phyloP scores from a whole-genome alignment of 1,140 invertebrate species.

The Drosophila azteca region DNA sequence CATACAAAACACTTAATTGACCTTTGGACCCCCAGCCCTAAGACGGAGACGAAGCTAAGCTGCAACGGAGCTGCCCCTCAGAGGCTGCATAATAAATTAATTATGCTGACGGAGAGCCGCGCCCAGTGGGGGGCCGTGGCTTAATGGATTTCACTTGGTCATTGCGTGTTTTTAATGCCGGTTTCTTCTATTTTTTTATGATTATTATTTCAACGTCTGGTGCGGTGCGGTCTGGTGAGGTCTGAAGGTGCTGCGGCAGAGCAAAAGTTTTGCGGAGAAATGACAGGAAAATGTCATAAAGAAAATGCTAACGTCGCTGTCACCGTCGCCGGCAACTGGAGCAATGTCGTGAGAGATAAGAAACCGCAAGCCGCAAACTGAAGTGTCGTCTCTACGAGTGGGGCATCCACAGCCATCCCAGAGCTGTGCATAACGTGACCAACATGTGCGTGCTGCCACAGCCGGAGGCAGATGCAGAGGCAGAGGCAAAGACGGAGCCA shows the following conservation, averaged over 20 bases:
- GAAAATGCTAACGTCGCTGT: constrained; percentile 54
- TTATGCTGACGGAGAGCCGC: constrained; percentile 57
- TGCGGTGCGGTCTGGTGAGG: constrained; percentile 26
- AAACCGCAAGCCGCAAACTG: constrained; percentile 55
- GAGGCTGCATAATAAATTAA: constrained; percentile 63
- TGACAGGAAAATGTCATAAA: constrained; percentile 72
- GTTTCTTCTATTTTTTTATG: constrained; percentile 52
- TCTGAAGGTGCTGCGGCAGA: too few relatives aligned
- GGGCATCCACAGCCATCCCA: constrained; percentile 3
- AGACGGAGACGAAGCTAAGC: constrained; percentile 14
- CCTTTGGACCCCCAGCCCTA: constrained; percentile 49
- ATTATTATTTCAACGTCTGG: constrained; percentile 60
- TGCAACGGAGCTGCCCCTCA: neutral
- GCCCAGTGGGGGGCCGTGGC: constrained; percentile 30
- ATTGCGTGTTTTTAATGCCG: constrained; percentile 59
- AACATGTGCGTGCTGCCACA: constrained; percentile 55
- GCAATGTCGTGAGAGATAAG: constrained; percentile 77
- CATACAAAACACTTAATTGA: constrained; percentile 72
- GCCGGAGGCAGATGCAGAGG: constrained; percentile 31
- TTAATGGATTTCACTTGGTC: constrained; percentile 72
- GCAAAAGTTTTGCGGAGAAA: constrained; percentile 28
- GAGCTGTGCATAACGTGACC: constrained; percentile 62
- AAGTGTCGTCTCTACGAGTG: constrained; percentile 32
- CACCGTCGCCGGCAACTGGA: constrained; percentile 53
- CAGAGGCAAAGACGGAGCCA: constrained; percentile 38